Evolutionary conservation across 1,140 invertebrate species (phyloP).

Genomic region (Ectropis grisescens): DNA sequence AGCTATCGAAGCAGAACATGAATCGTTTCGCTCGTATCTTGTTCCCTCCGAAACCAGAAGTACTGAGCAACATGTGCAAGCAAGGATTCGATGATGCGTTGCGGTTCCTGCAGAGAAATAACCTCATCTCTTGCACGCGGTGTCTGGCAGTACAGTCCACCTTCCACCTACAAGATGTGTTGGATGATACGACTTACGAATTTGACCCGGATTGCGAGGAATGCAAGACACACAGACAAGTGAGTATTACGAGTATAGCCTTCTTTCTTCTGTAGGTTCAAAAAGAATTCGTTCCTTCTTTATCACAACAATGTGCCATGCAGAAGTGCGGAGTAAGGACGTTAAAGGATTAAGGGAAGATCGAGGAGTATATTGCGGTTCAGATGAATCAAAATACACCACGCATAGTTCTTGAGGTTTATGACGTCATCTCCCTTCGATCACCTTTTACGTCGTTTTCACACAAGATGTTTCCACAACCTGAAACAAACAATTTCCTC

Average conservation of each 20-base stretch:
- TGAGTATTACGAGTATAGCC: too few species aligned
- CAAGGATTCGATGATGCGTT: constrained; percentile 98
- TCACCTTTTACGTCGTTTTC: too few species aligned
- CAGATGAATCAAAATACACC: too few species aligned
- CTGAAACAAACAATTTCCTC: too few species aligned
- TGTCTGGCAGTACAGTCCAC: constrained; percentile 88
- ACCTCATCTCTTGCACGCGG: constrained; percentile 87
- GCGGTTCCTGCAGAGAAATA: constrained; percentile 92
- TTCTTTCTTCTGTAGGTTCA: neutral
- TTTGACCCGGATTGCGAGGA: constrained; percentile 87
- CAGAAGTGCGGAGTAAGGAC: too few species aligned
- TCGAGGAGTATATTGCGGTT: too few species aligned
- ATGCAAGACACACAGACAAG: constrained; percentile 87
- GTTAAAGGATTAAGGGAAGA: too few species aligned
- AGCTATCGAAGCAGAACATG: constrained; percentile 92
- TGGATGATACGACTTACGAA: constrained; percentile 77
- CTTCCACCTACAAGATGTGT: constrained; percentile 80
- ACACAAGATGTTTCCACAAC: too few species aligned
- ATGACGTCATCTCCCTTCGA: too few species aligned
- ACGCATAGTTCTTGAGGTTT: too few species aligned
- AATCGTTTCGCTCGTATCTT: constrained; percentile 92
- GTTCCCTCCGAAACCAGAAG: constrained; percentile 95
- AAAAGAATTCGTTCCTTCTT: too few species aligned
- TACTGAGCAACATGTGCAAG: constrained; percentile 94
- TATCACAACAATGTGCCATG: too few species aligned